A percentile compares a stretch with the other conserved stretches of the same genome.
Evolutionary conservation across 2,888 invertebrate species (phyloP).

Genomic region (Heteropelma amictum): DNA sequence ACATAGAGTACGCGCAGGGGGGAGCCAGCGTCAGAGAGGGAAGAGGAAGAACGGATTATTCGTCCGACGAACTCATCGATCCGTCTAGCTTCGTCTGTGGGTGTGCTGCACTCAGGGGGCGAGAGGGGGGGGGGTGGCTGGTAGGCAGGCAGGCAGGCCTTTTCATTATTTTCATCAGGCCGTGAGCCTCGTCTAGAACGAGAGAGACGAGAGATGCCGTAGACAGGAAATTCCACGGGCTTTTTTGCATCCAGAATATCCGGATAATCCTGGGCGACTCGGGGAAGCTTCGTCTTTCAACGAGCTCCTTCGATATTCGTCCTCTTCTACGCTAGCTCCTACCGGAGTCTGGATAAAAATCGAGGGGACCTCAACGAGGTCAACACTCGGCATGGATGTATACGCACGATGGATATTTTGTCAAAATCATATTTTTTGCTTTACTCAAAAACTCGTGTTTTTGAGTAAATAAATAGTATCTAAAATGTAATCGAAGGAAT

Average conservation of each 20-base stretch:
- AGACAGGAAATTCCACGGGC: constrained; percentile 11
- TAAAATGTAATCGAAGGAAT: not conserved
- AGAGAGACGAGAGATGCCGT: constrained; percentile 27
- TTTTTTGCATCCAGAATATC: constrained; percentile 35
- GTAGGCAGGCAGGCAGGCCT: constrained; percentile 39
- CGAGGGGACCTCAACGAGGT: not conserved
- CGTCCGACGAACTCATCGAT: constrained; percentile 57
- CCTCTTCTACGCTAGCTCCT: not conserved
- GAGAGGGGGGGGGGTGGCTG: constrained; percentile 32
- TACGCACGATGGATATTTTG: too few relatives aligned
- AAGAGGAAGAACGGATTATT: constrained; percentile 47
- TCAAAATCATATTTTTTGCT: too few relatives aligned
- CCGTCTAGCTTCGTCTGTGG: constrained; percentile 51
- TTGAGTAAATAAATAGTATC: too few relatives aligned
- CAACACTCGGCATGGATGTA: too few relatives aligned
- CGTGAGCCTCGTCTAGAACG: constrained; percentile 38
- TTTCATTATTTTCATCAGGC: constrained; percentile 52
- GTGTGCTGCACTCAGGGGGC: constrained; percentile 25
- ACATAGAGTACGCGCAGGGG: not conserved
- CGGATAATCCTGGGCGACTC: constrained; percentile 34
- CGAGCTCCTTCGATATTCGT: constrained; percentile 11
- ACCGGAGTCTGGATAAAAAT: not conserved
- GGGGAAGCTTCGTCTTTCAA: not conserved
- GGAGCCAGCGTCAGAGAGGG: too few relatives aligned
- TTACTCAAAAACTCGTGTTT: too few relatives aligned